A percentile compares a stretch with the other conserved stretches of the same genome.
phyloP scores from a whole-genome alignment of 2,888 invertebrate genomes.

The Euspilapteryx auroguttella region DNA sequence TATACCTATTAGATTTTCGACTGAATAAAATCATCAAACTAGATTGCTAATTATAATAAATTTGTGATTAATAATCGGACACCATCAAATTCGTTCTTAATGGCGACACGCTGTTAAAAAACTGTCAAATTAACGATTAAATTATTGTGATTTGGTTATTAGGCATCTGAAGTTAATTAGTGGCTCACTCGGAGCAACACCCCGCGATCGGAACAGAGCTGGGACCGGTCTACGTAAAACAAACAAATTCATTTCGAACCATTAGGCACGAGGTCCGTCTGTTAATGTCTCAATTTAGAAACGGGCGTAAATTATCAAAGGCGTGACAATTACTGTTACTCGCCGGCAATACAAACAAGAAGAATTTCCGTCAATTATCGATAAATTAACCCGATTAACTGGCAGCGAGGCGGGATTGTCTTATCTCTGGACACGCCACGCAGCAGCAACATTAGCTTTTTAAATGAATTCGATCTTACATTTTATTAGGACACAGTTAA shows the following conservation, averaged over 20 bases:
- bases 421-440: conserved; percentile 56
- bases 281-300: conserved; percentile 62
- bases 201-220: too few species aligned
- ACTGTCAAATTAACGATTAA: conserved; percentile 6
- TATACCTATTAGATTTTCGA: conserved; percentile 1
- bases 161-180: conserved; percentile 5
- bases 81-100: conserved; percentile 1
- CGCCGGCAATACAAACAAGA: conserved; percentile 59
- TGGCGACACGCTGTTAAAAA: background rate
- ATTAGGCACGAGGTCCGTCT: conserved; percentile 59
- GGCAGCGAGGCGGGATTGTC: conserved; percentile 45
- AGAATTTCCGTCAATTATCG: conserved; percentile 61
- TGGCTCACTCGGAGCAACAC: too few species aligned
- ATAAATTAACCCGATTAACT: conserved; percentile 62
- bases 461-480: too few species aligned
- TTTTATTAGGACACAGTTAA: too few species aligned
- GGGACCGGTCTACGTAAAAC: conserved; percentile 40
- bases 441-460: too few species aligned
- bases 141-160: conserved; percentile 6
- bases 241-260: conserved; percentile 58
- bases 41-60: too few species aligned
- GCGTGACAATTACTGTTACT: conserved; percentile 63
- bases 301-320: conserved; percentile 61
- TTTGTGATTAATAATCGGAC: background rate
- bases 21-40: too few species aligned